phyloP scores from a whole-genome alignment of 2,888 invertebrate genomes.

The Monochamus alternatus region DNA sequence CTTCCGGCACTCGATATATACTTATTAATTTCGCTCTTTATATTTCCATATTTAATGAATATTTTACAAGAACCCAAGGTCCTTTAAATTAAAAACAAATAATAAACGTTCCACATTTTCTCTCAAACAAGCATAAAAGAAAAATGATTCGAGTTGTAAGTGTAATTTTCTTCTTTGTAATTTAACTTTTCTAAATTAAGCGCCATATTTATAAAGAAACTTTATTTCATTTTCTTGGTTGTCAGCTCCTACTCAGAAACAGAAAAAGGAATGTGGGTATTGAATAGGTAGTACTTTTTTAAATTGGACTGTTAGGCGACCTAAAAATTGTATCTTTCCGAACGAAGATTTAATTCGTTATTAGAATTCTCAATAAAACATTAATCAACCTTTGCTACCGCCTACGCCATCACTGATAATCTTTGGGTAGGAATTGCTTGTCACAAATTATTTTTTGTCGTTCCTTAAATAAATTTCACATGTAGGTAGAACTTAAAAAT shows the following conservation, averaged over 20 bases:
- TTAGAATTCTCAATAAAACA: too few relatives aligned
- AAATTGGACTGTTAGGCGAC: too few relatives aligned
- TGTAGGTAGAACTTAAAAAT: too few relatives aligned
- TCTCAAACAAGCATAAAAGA: slow-evolving; percentile 26
- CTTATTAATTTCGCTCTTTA: slow-evolving; percentile 26
- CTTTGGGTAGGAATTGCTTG: too few relatives aligned
- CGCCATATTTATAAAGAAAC: slow-evolving; percentile 32
- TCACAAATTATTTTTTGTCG: too few relatives aligned
- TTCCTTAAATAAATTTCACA: too few relatives aligned
- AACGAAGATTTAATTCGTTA: too few relatives aligned
- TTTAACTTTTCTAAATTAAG: slow-evolving; percentile 38
- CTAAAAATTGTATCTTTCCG: too few relatives aligned
- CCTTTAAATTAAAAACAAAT: slow-evolving; percentile 30
- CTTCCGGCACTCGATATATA: slow-evolving; percentile 19
- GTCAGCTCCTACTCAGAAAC: slow-evolving; percentile 10
- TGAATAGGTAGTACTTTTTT: slow-evolving; percentile 16
- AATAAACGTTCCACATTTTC: slow-evolving; percentile 20
- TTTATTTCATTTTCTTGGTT: slow-evolving; percentile 29
- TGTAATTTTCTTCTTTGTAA: slow-evolving; percentile 35
- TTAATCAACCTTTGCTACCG: too few relatives aligned
- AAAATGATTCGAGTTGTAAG: slow-evolving; percentile 33
- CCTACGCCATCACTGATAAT: too few relatives aligned
- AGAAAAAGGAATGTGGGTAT: slow-evolving; percentile 3
- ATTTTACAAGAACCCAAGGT: slow-evolving; percentile 25
- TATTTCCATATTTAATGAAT: slow-evolving; percentile 20